These are phyloP conservation scores for Poecilia latipinna DNA, from an alignment of 2,113 vertebrate genomes.

Conservation along the genomic window DNA sequence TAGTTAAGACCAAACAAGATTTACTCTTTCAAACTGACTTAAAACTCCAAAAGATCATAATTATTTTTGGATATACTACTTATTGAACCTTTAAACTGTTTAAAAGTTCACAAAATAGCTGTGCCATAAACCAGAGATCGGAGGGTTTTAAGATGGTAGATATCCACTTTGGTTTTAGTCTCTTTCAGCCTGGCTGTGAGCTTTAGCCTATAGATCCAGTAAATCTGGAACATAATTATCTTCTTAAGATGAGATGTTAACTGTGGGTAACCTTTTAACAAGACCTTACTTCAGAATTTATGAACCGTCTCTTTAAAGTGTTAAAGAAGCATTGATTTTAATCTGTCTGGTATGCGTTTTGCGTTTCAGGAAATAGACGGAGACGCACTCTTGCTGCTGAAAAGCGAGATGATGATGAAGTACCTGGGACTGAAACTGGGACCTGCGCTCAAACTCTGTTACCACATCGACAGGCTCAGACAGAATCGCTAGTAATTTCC, in stretches of 20 bases:
- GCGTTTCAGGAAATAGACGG: conserved; percentile 93
- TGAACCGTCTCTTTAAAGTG: neutral
- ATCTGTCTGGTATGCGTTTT: neutral
- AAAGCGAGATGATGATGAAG: conserved; percentile 98
- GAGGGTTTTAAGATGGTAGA: neutral
- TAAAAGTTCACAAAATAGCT: neutral
- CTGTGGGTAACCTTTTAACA: neutral
- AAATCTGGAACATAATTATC: no score
- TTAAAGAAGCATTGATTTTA: neutral
- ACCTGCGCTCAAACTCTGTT: conserved; percentile 94
- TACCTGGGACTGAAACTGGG: conserved; percentile 97
- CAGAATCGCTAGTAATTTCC: conserved; percentile 87
- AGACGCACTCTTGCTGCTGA: conserved; percentile 91
- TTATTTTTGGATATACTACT: neutral
- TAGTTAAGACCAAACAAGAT: neutral
- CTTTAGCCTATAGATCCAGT: no score
- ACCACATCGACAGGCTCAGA: conserved; percentile 96
- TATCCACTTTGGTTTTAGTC: neutral
- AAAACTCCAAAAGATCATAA: neutral
- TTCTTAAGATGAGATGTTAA: no score
- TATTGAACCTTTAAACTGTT: neutral
- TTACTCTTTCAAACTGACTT: neutral
- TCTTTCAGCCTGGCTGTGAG: no score
- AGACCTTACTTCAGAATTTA: neutral
- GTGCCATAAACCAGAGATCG: neutral